A percentile compares a stretch with the other conserved stretches of the same genome.
phyloP scores from a whole-genome alignment of 2,113 vertebrate genomes.

The Chionis minor region DNA sequence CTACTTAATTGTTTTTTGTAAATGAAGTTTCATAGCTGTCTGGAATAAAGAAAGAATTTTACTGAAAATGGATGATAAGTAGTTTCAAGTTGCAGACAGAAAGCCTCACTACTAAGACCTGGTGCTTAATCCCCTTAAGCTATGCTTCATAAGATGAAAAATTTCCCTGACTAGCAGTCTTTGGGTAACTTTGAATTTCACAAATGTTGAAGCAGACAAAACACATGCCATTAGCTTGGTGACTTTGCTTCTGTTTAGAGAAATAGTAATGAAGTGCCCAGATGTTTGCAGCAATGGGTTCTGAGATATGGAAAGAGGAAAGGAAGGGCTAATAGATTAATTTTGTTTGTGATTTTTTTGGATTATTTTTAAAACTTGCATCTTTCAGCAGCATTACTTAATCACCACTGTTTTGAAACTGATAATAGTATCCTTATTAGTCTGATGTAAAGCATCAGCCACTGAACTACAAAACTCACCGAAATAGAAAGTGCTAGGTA shows the following conservation, averaged over 20 bases:
- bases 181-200: not conserved
- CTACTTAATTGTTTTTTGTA: not conserved
- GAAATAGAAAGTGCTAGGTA: not conserved
- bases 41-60: slow-evolving; percentile 8
- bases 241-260: not conserved
- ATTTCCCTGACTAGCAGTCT: not conserved
- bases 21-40: not conserved
- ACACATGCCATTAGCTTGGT: not conserved
- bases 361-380: slow-evolving; percentile 2
- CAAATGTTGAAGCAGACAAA: slow-evolving; percentile 1
- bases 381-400: slow-evolving; percentile 8
- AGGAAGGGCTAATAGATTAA: not conserved
- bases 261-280: not conserved
- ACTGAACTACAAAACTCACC: not conserved
- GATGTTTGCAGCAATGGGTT: not conserved
- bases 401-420: not conserved
- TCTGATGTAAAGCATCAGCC: slow-evolving; percentile 18
- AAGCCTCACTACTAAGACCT: not conserved
- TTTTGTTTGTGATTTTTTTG: not conserved
- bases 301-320: not conserved
- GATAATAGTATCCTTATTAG: slow-evolving; percentile 18
- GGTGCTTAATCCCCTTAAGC: not conserved
- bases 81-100: not conserved
- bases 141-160: not conserved
- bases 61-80: not conserved